Conservation (phyloP, 2,113 vertebrate genomes). For the Nyctereutes procyonoides region DNA sequence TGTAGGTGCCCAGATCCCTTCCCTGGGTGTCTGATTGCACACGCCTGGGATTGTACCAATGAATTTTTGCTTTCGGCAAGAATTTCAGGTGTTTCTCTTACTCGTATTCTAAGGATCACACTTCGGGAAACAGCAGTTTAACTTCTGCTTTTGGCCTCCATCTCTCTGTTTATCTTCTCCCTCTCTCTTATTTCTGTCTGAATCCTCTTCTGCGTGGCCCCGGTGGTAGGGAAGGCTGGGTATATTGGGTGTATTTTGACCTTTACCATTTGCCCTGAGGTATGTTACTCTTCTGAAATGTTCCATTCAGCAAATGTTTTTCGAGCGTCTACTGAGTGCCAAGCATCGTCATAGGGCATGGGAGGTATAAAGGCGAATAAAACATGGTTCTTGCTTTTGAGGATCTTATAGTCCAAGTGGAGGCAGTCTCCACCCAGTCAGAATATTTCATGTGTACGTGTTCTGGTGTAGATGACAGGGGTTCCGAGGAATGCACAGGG, state of each 20-base stretch:
- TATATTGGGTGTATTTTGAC: not conserved
- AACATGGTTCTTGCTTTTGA: not conserved
- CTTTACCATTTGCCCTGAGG: not conserved
- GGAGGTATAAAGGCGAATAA: not conserved
- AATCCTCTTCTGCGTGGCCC: not conserved
- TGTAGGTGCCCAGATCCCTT: too few relatives aligned
- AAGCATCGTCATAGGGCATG: not conserved
- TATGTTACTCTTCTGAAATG: constrained; percentile 2
- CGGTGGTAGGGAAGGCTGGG: not conserved
- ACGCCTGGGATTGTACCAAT: not conserved
- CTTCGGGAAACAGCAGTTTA: not conserved
- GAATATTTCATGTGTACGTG: not conserved
- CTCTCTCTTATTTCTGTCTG: not conserved
- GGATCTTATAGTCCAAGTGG: not conserved
- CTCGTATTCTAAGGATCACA: not conserved
- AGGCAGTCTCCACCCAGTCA: not conserved
- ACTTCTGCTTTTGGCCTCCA: not conserved
- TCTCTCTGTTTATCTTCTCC: not conserved
- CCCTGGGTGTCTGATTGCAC: not conserved
- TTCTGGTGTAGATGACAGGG: not conserved
- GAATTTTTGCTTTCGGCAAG: not conserved
- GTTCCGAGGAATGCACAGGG: too few relatives aligned
- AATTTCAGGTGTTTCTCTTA: not conserved
- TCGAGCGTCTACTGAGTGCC: not conserved
- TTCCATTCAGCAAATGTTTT: not conserved